Evolutionary conservation across 23 tunicate species (phyloP), one percentile per base, ranked within the genome.

Genomic region (Aplidium turbinatum): DNA sequence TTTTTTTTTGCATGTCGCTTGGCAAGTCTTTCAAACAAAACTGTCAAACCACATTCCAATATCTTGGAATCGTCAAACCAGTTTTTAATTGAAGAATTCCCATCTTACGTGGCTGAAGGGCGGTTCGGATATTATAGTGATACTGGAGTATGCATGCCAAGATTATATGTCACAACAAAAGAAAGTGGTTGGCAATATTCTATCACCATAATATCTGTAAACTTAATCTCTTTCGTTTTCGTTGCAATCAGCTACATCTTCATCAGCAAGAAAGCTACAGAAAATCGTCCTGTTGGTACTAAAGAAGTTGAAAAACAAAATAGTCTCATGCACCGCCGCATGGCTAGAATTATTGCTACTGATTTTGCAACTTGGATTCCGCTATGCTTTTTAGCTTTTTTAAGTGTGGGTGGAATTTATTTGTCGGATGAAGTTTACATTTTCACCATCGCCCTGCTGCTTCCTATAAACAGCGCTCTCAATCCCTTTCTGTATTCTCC

Each of bases 61-160:
- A 19, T 23, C 3, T 62, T 39, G 71, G 19, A 27, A 1, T 20
- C 54, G 13, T 33, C 42, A 4, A 1, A 18, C 24, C 4, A 23
- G 21, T 42, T 26, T 27, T 33, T 76, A n/a, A 19, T 26, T 18
- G 4, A 47, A 0, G 13, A 21, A 6, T 76, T 76, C 45, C 82
- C 82, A 1, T 16, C 46, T 25, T 4, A 46, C 1, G 4, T 3
- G 25, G 24, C 63, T 1, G 68, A 36, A n/a, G 65, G 57, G 9
- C 51, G 22, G 55, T 78, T 78, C 42, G 83, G 83, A 11, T 78
- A 78, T 51, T 78, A 78, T 58, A 35, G 75, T 1, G 83, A 66
- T 35, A 78, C 75, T 27, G 53, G 75, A 23, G 83, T 78, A 24
- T 78, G 83, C 47, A 32, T 78, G 75, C 83, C 83, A 21, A 34